Percentiles rank a stretch among this genome's conserved stretches.
Conservation (phyloP, 2,888 invertebrate species). For the Mesoligia furuncula region DNA sequence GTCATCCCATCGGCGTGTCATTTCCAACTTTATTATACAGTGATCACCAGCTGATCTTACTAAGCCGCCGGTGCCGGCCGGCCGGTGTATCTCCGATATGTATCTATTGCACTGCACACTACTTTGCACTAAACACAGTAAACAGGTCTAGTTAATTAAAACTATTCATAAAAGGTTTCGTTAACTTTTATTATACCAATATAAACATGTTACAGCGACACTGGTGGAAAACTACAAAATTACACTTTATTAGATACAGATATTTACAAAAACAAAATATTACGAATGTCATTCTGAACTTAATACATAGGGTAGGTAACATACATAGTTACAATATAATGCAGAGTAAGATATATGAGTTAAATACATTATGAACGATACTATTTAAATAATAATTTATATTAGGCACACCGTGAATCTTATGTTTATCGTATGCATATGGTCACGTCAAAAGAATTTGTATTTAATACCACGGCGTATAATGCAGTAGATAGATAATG, state of each 20-base stretch:
- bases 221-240: constrained; percentile 88
- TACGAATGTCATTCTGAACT: constrained; percentile 65
- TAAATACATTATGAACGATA: constrained; percentile 54
- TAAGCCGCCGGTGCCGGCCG: too few relatives aligned
- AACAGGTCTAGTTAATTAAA: constrained; percentile 51
- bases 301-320: constrained; percentile 70
- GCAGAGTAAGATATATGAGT: constrained; percentile 42
- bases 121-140: background rate
- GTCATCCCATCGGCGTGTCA: background rate
- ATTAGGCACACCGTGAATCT: constrained; percentile 69
- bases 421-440: constrained; percentile 56
- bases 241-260: constrained; percentile 78
- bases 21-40: background rate
- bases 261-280: constrained; percentile 79
- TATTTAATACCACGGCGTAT: constrained; percentile 50
- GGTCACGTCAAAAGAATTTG: constrained; percentile 62
- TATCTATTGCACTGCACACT: background rate
- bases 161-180: constrained; percentile 69
- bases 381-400: constrained; percentile 58
- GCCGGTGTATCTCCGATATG: background rate
- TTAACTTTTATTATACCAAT: constrained; percentile 86
- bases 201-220: constrained; percentile 85
- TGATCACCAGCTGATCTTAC: background rate
- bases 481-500: constrained; percentile 26
- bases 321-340: constrained; percentile 56